Conservation (phyloP, 2,113 vertebrate species). For the Buteo buteo region DNA sequence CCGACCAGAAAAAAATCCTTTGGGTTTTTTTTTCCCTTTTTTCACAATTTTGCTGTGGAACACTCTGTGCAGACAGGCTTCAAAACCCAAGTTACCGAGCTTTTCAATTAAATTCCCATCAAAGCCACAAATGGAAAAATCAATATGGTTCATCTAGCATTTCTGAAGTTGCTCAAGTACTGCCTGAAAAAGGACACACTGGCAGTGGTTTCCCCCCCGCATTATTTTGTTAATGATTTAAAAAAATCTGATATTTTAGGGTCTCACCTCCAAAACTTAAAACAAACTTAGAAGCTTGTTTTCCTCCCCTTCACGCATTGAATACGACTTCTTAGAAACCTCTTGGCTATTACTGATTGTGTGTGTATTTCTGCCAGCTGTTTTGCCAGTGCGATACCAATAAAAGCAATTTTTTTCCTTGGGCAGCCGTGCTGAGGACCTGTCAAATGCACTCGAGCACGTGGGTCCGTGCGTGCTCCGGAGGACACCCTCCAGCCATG, state of each 20-base stretch:
- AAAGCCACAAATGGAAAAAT: conserved; percentile 20
- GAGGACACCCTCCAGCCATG: neutral
- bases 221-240: neutral
- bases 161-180: neutral
- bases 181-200: neutral
- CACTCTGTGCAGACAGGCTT: neutral
- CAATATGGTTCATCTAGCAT: neutral
- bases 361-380: neutral
- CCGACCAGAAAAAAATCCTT: neutral
- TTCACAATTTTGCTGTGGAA: neutral
- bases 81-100: neutral
- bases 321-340: neutral
- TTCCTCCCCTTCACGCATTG: neutral
- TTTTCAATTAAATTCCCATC: conserved; percentile 20
- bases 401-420: neutral
- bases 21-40: neutral
- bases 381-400: neutral
- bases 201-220: fast-evolving
- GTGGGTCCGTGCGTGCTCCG: neutral
- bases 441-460: fast-evolving
- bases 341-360: neutral
- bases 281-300: neutral
- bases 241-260: neutral
- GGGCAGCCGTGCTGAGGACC: neutral
- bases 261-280: neutral